Base-by-base conservation (phyloP, 1,140 invertebrate genomes). In the Bombus superbus region DNA sequence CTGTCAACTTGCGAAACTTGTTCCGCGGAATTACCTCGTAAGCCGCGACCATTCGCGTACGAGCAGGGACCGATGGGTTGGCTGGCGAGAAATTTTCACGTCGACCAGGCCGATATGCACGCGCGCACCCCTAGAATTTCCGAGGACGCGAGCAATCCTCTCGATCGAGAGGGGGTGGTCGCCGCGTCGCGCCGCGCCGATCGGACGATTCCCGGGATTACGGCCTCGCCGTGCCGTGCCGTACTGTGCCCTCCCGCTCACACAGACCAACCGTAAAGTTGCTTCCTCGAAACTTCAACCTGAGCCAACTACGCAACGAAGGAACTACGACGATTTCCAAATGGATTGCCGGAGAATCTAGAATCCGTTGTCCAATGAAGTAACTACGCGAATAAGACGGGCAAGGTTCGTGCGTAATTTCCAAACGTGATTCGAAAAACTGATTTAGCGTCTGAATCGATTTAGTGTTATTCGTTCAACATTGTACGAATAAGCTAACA, bases 1-100 rank as follows among this genome's bases (percentile, higher is more conserved):
- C 89, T 89, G 88, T 89, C 73, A 72, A 86, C 62, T 87, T 77
- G 82, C 75, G 85, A 89, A 90, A 90, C 86, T 90, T 90, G 81
- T 89, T 90, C 89, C 86, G 86, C 77, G 82, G 86, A 85, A 90
- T 90, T 90, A 90, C 86, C 89, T 85, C 88, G 89, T 90, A 90
- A 90, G 88, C 89, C 88, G 88, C 73, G 81, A 72, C 73, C 13
- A 83, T 71, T 76, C 72, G 73, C 47, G 81, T 57, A 25, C 64
- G 66, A n/a, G 66, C 32, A n/a, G 22, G 38, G 57, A 62, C 75
- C 53, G 47, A 76, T 53, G 35, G n/a, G 44, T 69, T 68, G 28
- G 38, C 44, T 59, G 75, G 40, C 53, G 75, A 66, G 44, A 80
- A 82, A 80, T 85, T 85, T 85, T 71, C 76, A 73, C 83, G 57